These are phyloP conservation scores for Hydropotes inermis DNA, from an alignment of 2,113 vertebrate genomes.

Conservation along the genomic window DNA sequence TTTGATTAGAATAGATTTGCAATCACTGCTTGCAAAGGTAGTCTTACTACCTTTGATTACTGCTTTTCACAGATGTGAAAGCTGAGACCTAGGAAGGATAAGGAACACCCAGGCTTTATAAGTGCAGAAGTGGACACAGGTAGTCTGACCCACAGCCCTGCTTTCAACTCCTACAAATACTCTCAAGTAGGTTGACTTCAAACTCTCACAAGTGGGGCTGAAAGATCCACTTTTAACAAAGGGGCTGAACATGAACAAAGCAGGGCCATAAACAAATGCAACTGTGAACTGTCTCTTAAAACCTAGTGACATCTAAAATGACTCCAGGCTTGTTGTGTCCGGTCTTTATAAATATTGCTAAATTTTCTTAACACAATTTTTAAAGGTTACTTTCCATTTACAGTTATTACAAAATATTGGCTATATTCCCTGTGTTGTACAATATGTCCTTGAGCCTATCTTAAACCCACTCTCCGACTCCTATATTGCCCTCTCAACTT, in stretches of 20 bases:
- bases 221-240: neutral
- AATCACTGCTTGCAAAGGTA: neutral
- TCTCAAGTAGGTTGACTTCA: neutral
- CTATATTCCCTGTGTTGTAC: neutral
- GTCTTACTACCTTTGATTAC: neutral
- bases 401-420: neutral
- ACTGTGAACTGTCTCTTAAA: neutral
- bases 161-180: neutral
- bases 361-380: neutral
- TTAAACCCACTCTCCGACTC: neutral
- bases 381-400: neutral
- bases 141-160: neutral
- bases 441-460: neutral
- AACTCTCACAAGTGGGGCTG: neutral
- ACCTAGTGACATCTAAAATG: neutral
- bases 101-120: neutral
- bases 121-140: neutral
- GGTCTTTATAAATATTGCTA: neutral
- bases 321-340: neutral
- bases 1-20: too few relatives aligned
- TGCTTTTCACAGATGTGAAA: neutral
- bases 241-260: too few relatives aligned
- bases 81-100: neutral
- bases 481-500: neutral
- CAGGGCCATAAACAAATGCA: neutral